Conservation (phyloP, 2,888 invertebrate genomes). For the Leucoptera coffeella region DNA sequence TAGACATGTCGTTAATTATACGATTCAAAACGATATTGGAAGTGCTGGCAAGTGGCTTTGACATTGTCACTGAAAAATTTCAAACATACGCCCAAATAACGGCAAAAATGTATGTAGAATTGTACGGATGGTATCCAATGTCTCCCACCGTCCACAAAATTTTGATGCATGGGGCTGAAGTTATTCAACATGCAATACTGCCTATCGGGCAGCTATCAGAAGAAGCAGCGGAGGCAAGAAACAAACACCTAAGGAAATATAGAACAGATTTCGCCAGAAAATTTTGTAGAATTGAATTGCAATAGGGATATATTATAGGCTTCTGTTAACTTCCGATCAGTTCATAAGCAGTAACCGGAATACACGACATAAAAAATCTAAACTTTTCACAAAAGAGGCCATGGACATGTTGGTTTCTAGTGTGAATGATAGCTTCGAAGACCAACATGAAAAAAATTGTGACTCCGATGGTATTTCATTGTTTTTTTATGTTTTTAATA, state of each 20-base stretch:
- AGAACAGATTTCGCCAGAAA: background rate
- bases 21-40: constrained; percentile 4
- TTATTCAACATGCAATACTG: background rate
- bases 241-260: constrained; percentile 1
- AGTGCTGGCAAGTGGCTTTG: constrained; percentile 1
- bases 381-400: too few species aligned
- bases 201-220: too few species aligned
- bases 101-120: constrained; percentile 10
- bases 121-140: constrained; percentile 13
- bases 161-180: constrained; percentile 11
- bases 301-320: background rate
- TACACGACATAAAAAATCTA: background rate
- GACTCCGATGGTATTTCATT: too few species aligned
- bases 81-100: constrained; percentile 7
- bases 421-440: too few species aligned
- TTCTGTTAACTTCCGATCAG: background rate
- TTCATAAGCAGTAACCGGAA: background rate
- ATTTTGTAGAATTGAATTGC: background rate
- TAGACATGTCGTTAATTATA: background rate
- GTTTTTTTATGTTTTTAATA: too few species aligned
- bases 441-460: too few species aligned
- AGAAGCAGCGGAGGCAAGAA: too few species aligned
- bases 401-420: too few species aligned
- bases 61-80: constrained; percentile 3
- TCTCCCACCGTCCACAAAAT: constrained; percentile 14